These are phyloP conservation scores for Eilema sororculum DNA, from an alignment of 2,888 invertebrate species.

Conservation along the genomic window DNA sequence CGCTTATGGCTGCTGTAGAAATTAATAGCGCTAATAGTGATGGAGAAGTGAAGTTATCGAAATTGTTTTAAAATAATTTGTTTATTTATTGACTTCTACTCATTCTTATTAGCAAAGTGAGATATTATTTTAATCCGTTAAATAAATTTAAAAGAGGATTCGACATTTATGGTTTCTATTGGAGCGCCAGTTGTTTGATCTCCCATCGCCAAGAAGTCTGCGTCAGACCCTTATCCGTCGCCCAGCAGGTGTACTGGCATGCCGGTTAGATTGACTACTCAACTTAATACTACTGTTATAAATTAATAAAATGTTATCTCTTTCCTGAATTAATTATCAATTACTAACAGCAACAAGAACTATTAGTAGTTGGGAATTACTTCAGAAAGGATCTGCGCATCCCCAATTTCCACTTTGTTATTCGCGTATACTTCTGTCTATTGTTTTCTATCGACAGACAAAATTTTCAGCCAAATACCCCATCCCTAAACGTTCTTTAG, in stretches of 20 bases:
- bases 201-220: no score
- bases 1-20: constrained; percentile 81
- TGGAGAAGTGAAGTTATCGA: constrained; percentile 36
- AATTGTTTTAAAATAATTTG: neutral
- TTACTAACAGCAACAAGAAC: no score
- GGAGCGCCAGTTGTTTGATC: neutral
- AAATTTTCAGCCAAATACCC: neutral
- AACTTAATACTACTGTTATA: no score
- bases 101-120: neutral
- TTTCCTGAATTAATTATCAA: neutral
- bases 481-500: constrained; percentile 67
- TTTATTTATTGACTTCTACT: neutral
- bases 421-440: neutral
- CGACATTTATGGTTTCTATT: neutral
- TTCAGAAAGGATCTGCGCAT: no score
- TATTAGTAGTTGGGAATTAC: no score
- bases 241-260: neutral
- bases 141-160: neutral
- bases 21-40: constrained; percentile 78
- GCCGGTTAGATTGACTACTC: neutral
- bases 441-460: constrained; percentile 37
- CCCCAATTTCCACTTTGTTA: no score
- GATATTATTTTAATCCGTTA: no score
- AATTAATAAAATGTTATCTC: neutral
- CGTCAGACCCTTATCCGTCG: neutral